These are phyloP conservation scores for Quiscalus mexicanus DNA, from an alignment of 2,113 vertebrate species.

Conservation along the genomic window DNA sequence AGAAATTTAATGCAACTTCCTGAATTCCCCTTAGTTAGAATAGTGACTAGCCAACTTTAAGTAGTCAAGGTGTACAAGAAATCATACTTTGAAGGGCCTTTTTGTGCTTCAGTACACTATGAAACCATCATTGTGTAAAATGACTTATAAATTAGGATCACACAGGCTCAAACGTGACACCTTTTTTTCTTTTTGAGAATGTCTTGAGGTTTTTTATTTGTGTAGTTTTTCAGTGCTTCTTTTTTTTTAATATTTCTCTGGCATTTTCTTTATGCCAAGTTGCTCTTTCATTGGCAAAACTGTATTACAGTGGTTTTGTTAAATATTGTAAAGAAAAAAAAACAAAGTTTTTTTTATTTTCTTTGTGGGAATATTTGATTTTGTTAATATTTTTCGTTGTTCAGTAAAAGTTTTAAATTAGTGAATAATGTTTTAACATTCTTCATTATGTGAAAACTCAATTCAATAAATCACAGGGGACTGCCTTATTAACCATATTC, in stretches of 20 bases:
- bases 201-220: not conserved
- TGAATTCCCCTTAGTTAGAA: not conserved
- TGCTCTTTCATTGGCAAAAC: not conserved
- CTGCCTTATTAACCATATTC: not conserved
- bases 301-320: not conserved
- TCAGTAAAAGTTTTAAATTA: not conserved
- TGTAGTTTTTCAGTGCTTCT: not conserved
- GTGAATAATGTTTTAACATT: not conserved
- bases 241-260: not conserved
- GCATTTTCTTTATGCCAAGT: not conserved
- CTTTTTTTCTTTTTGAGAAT: not conserved
- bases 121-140: not conserved
- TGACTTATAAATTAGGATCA: not conserved
- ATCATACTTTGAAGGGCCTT: not conserved
- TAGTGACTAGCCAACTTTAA: not conserved
- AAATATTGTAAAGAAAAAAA: not conserved
- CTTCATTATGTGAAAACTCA: not conserved
- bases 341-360: not conserved
- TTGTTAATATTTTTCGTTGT: not conserved
- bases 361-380: not conserved
- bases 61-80: not conserved
- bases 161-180: not conserved
- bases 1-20: not conserved
- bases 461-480: not conserved
- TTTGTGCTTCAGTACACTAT: not conserved